Base-by-base conservation (phyloP, 2,797 vertebrate species). In the Phalanger gymnotis region DNA sequence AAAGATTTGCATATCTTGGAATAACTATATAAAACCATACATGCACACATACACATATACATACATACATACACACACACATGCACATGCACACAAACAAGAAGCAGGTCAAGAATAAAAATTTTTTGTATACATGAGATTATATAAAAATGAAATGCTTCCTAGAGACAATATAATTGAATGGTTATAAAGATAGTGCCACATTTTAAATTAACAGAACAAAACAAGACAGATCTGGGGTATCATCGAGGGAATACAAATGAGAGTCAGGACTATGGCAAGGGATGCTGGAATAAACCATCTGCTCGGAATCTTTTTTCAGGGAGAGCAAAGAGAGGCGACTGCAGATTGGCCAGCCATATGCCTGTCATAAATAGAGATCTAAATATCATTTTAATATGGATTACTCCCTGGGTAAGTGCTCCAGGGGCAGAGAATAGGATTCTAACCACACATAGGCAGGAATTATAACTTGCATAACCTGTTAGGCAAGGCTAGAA, bases 131-230 rank as follows among this genome's bases (percentile, higher is more conserved):
- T 25, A 56, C 58, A 30, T 91, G 28, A 51, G 14, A 34, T 81
- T 54, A 66, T 92, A 34, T 57, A 34, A 47, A 94, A 93, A 92
- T 93, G 58, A 10, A 54, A 53, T 58, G 90, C 22, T 94, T 95
- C 54, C 22, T 56, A 94, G 90, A 96, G 87, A 54, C 58, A 34
- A 55, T 91, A 89, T 53, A 94, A 47, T 9, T 94, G 58, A 55
- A 54, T 66, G 73, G 66, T 53, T 90, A 5, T 47, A 56, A 90
- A 90, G 56, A 93, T 27, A 53, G 19, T 94, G 19, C 6, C 30
- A 34, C 73, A 28, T 94, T 95, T 95, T 94, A 90, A 95, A 90
- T 94, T 58, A 95, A 94, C 19, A 73, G 51, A 93, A 51, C 52
- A 93, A 93, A 92, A 55, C 13, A 92, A 47, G 61, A 73, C 31